Base-by-base conservation (phyloP, 2,888 invertebrate genomes). In the Eumacrocentrus americanus region DNA sequence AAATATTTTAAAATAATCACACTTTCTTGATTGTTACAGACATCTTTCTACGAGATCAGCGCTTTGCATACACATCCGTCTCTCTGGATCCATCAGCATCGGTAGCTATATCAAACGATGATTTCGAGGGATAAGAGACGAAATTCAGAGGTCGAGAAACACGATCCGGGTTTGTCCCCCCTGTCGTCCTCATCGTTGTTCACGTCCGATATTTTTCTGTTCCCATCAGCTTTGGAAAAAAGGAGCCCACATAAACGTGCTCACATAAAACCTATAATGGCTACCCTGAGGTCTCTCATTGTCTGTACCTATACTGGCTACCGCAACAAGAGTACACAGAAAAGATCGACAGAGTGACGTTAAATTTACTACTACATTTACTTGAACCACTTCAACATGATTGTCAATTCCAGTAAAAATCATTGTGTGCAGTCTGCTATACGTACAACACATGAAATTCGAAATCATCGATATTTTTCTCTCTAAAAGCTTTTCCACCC, bases 251-350 rank as follows among this genome's bases (percentile, higher is more conserved):
- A 57, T 48, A 23, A 57, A 57, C 29, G 50, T 50, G 47, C 40
- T 57, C 48, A 11, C 20, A 40, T 50, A 57, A 57, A 57, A 57
- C 18, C 35, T 12, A 50, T 57, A 50, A 57, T 57, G 23, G 50
- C 57, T 48, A 48, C 38, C 50, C 14, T 50, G 18, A 38, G 18
- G 34, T 48, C 40, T 40, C 50, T 23, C 37, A 48, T 38, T 48
- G 48, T 37, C 25, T 12, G n/a, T 16, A 51, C 14, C 12, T 5
- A 38, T 22, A 50, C 29, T 29, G 9, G 4, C 4, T 29, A 29
- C 29, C 9, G n/a, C n/a, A n/a, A n/a, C n/a, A n/a, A n/a, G n/a
- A n/a, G n/a, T n/a, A 34, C 35, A 35, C 11, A 35, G 7, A 14
- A 5, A 22, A 9, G 25, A 29, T 29, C 29, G 29, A 9, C 29